Percentiles rank a stretch among this genome's conserved stretches.
These are phyloP conservation scores for Dendrolimus pini DNA, from an alignment of 2,888 invertebrate genomes.

Conservation along the genomic window DNA sequence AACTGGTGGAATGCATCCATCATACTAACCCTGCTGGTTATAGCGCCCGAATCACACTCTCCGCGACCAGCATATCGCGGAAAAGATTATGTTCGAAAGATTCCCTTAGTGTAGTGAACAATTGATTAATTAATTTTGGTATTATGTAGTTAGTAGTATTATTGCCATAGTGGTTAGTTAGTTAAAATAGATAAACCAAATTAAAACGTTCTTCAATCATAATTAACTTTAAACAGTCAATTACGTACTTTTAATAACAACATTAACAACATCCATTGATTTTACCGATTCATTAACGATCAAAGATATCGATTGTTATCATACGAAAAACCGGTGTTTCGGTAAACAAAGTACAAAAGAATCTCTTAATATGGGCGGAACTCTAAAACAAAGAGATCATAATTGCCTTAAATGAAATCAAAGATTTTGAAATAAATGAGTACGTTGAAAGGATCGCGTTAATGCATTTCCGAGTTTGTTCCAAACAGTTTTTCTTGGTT, in stretches of 20 bases:
- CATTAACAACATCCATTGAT: not conserved
- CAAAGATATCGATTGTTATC: constrained; percentile 12
- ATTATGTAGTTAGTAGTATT: too few species aligned
- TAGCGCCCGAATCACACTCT: too few species aligned
- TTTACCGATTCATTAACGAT: constrained; percentile 6
- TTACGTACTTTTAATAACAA: not conserved
- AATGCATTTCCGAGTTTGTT: constrained; percentile 21
- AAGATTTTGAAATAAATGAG: constrained; percentile 2
- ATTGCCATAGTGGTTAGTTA: too few species aligned
- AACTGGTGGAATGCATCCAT: too few species aligned
- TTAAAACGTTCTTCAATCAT: too few species aligned
- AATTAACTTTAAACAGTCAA: not conserved
- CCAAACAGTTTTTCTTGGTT: constrained; percentile 1
- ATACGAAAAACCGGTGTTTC: constrained; percentile 4
- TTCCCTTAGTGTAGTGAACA: too few species aligned
- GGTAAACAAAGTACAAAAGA: constrained; percentile 17
- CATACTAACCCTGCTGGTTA: too few species aligned
- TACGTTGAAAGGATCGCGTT: constrained; percentile 14
- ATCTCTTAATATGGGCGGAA: constrained; percentile 15
- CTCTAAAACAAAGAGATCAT: constrained; percentile 25
- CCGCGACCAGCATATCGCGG: too few species aligned
- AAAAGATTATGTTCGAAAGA: too few species aligned
- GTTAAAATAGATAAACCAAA: too few species aligned
- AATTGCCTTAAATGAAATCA: constrained; percentile 18
- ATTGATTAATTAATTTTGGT: too few species aligned